These are phyloP conservation scores for Syngnathus floridae DNA, from an alignment of 2,113 vertebrate species.

Conservation along the genomic window DNA sequence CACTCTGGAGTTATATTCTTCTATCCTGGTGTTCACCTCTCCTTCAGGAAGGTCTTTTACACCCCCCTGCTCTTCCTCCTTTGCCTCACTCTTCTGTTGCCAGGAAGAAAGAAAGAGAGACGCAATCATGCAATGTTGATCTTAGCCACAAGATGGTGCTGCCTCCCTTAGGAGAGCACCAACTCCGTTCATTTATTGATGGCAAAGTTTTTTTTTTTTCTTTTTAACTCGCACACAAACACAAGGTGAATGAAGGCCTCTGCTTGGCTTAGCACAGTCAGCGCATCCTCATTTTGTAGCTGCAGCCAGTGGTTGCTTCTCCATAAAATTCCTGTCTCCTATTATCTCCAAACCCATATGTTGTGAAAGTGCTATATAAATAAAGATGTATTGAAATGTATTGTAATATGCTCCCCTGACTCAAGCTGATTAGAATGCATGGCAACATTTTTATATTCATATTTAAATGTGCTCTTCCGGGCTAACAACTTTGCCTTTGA, in stretches of 20 bases:
- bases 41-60: conserved; percentile 66
- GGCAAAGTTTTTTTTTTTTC: no score
- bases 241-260: neutral
- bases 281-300: neutral
- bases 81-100: conserved; percentile 75
- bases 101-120: conserved; percentile 2
- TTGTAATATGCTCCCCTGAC: neutral
- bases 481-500: conserved; percentile 2
- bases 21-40: conserved; percentile 81
- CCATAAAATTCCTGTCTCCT: neutral
- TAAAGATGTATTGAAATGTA: no score
- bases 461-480: neutral
- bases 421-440: neutral
- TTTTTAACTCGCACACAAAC: neutral
- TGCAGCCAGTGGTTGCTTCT: conserved; percentile 1
- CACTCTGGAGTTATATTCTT: conserved; percentile 81
- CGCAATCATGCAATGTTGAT: neutral
- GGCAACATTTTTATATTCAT: neutral
- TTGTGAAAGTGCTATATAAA: no score
- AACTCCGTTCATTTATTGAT: conserved; percentile 3
- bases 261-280: conserved; percentile 2
- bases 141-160: conserved; percentile 50
- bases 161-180: neutral
- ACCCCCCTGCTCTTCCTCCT: conserved; percentile 69
- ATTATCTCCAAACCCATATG: conserved; percentile 8